Percentiles rank a stretch among this genome's conserved stretches.
Evolutionary conservation across 2,797 vertebrate genomes (phyloP).

Genomic region (Enteromius trimaculatus): DNA sequence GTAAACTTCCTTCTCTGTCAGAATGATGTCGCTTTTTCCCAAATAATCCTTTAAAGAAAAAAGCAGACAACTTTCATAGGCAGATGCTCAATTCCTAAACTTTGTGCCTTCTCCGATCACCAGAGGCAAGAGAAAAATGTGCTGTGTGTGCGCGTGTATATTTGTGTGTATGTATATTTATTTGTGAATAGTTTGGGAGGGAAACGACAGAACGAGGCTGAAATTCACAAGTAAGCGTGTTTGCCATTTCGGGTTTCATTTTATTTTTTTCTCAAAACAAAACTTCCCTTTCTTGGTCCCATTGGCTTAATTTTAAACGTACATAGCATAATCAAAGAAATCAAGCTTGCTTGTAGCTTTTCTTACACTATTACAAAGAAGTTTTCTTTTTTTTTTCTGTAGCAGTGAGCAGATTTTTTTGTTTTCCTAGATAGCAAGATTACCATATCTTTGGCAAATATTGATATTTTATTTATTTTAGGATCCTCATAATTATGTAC

Average conservation of each 20-base stretch:
- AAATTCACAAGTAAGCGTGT: neutral
- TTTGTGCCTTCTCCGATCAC: constrained; percentile 43
- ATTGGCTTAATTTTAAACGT: constrained; percentile 60
- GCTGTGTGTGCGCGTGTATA: constrained; percentile 17
- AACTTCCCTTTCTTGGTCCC: constrained; percentile 55
- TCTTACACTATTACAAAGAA: constrained; percentile 42
- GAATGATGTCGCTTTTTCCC: neutral
- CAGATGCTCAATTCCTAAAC: neutral
- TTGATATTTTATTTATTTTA: constrained; percentile 59
- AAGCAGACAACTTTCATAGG: constrained; percentile 8
- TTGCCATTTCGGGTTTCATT: neutral
- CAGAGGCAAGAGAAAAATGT: constrained; percentile 23
- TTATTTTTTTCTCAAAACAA: too few species aligned
- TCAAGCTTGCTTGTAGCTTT: constrained; percentile 45
- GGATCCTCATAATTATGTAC: constrained; percentile 76
- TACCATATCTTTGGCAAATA: constrained; percentile 84
- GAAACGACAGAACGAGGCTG: constrained; percentile 2
- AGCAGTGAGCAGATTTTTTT: constrained; percentile 61
- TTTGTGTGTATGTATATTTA: constrained; percentile 42
- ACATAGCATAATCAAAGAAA: constrained; percentile 50
- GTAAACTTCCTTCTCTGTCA: neutral
- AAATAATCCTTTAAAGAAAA: neutral
- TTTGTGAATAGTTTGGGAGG: constrained; percentile 5
- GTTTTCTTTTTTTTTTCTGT: constrained; percentile 64
- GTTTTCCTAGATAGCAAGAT: constrained; percentile 82